phyloP scores from a whole-genome alignment of 1,140 invertebrate genomes.

The Sweltsa coloradensis region DNA sequence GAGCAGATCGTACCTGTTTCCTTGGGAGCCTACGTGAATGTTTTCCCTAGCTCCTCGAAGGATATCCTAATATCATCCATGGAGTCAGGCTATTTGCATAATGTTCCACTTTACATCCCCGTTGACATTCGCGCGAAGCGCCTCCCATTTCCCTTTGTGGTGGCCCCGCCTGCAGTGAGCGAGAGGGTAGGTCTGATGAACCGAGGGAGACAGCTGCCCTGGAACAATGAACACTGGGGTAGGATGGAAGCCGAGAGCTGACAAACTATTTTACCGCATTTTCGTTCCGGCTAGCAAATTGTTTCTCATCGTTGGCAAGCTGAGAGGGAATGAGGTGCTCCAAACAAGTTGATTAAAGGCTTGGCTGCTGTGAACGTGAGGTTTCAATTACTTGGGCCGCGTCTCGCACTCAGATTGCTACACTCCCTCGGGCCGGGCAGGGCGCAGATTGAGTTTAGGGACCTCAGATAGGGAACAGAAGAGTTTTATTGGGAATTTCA shows the following conservation, averaged over 20 bases:
- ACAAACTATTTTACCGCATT: constrained; percentile 14
- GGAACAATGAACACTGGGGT: not conserved
- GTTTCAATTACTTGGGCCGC: not conserved
- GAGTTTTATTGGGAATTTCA: too few species aligned
- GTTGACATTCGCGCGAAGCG: not conserved
- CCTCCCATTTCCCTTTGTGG: not conserved
- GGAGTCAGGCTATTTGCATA: constrained; percentile 12
- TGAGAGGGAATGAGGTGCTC: constrained; percentile 6
- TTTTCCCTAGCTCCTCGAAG: too few species aligned
- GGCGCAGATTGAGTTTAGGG: constrained; percentile 6
- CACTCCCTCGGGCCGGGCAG: not conserved
- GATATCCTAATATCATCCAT: too few species aligned
- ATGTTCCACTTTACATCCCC: constrained; percentile 9
- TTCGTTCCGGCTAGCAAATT: constrained; percentile 14
- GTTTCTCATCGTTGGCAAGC: constrained; percentile 10
- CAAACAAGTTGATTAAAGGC: constrained; percentile 8
- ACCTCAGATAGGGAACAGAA: too few species aligned
- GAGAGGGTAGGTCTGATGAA: not conserved
- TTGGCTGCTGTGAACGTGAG: constrained; percentile 1
- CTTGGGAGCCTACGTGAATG: too few species aligned
- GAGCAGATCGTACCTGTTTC: too few species aligned
- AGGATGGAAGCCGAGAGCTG: constrained; percentile 4
- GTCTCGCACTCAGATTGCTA: too few species aligned
- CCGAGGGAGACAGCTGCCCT: too few species aligned
- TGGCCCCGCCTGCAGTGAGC: not conserved